Base-by-base conservation (phyloP, 2,113 vertebrate species). In the Poicephalus gulielmi region DNA sequence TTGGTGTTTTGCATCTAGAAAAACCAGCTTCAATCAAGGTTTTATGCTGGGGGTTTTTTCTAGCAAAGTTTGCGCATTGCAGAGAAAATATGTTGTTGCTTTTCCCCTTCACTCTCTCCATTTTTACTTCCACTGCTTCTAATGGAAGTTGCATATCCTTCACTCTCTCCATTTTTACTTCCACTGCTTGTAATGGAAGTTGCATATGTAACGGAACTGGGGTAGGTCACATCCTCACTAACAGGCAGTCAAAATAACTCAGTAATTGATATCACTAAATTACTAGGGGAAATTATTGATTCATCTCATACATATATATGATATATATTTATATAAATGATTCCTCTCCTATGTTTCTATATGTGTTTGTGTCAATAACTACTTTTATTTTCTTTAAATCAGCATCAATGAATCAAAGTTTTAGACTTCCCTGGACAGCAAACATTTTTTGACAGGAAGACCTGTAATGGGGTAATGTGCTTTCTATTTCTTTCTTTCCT, bases 401-500 rank as follows among this genome's bases (percentile, higher is more conserved):
- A 25, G 10, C 44, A 25, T 41, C 9, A 49, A 80, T 69, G 46
- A 12, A 49, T 44, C 47, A 27, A 93, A 87, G 22, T 49, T 75
- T 30, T 71, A 82, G 92, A 80, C 27, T 66, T 94, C 43, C 3
- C n/a, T 78, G 19, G 62, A 57, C 71, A 94, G 49, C 69, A 70
- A 74, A 83, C 79, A 62, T 28, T 71, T 73, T 92, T 74, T 93
- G 64, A 64, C 35, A 50, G 80, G 41, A 62, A 68, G 23, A 39
- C 28, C 80, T 94, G 33, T 81, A 94, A 52, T 67, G 35, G 9
- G 17, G 30, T 85, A 76, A 44, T 81, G 23, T 80, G 30, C 59
- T 49, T 95, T 77, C 77, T 37, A 11, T 88, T 77, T 70, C 39
- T 89, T 92, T 86, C 15, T 57, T 93, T 95, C 71, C 33, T 88